phyloP scores from a whole-genome alignment of 2,888 invertebrate species.

The Aspidapion aeneum region DNA sequence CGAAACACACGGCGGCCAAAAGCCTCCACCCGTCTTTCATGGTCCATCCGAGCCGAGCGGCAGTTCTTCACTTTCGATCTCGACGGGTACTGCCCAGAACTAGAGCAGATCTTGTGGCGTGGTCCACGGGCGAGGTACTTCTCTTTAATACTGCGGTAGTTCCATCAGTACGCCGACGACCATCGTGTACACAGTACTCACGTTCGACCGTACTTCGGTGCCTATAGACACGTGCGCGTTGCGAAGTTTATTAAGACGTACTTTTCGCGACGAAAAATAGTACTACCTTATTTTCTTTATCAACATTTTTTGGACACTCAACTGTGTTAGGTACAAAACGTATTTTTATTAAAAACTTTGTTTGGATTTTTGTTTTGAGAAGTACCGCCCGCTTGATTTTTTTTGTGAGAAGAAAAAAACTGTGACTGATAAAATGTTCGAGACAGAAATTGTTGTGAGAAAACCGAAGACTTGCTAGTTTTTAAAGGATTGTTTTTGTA shows the following conservation, averaged over 20 bases:
- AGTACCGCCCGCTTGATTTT: background rate
- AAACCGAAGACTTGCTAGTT: background rate
- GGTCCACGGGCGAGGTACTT: conserved; percentile 19
- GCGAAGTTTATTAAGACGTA: background rate
- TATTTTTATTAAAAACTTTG: too few species aligned
- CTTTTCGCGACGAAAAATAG: background rate
- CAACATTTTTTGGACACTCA: background rate
- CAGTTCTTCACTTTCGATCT: conserved; percentile 31
- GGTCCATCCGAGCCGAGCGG: conserved; percentile 23
- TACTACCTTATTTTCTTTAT: background rate
- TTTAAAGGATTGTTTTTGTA: background rate
- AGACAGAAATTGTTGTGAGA: background rate
- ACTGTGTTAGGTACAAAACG: background rate
- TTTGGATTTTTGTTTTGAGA: too few species aligned
- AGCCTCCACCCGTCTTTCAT: background rate
- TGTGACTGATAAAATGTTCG: background rate
- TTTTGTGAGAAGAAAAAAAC: background rate
- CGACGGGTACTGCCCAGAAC: conserved; percentile 23
- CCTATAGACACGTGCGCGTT: conserved; percentile 23
- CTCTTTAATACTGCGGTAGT: conserved; percentile 16
- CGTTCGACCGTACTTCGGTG: conserved; percentile 18
- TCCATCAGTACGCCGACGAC: conserved; percentile 25
- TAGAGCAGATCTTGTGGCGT: conserved; percentile 29
- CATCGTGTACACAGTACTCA: conserved; percentile 24
- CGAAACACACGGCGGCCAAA: background rate